Evolutionary conservation across 1,140 invertebrate species (phyloP).

Genomic region (Theocolax elegans): DNA sequence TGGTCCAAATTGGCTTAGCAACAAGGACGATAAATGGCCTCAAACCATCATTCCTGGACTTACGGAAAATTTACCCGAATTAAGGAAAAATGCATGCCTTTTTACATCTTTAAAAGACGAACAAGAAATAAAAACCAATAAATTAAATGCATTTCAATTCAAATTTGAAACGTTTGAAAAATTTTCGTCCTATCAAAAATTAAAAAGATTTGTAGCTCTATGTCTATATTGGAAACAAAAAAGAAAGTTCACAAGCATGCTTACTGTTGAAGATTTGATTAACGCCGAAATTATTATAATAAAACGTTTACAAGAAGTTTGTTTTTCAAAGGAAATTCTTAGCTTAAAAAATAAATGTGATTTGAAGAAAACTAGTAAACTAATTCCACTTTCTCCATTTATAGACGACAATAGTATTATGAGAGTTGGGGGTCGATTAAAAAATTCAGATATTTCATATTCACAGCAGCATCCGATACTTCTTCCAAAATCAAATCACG

Average conservation of each 20-base stretch:
- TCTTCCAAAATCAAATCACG: background rate
- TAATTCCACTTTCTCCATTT: background rate
- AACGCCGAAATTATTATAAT: background rate
- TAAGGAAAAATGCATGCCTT: background rate
- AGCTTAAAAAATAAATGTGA: background rate
- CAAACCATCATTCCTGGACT: background rate
- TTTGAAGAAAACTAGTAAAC: background rate
- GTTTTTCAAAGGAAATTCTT: background rate
- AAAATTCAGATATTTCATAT: background rate
- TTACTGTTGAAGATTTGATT: background rate
- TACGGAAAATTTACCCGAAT: background rate
- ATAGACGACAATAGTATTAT: background rate
- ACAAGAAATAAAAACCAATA: background rate
- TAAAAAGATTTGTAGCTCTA: background rate
- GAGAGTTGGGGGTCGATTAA: background rate
- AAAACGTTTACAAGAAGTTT: background rate
- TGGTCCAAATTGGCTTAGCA: constrained; percentile 14
- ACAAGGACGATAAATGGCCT: background rate
- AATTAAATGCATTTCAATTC: too few relatives aligned
- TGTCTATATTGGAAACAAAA: background rate
- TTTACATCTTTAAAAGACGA: background rate
- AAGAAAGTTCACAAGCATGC: background rate
- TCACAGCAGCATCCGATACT: background rate
- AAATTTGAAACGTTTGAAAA: background rate
- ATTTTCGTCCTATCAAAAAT: background rate